Evolutionary conservation across 1,140 invertebrate species (phyloP).

Genomic region (Andricus grossulariae): DNA sequence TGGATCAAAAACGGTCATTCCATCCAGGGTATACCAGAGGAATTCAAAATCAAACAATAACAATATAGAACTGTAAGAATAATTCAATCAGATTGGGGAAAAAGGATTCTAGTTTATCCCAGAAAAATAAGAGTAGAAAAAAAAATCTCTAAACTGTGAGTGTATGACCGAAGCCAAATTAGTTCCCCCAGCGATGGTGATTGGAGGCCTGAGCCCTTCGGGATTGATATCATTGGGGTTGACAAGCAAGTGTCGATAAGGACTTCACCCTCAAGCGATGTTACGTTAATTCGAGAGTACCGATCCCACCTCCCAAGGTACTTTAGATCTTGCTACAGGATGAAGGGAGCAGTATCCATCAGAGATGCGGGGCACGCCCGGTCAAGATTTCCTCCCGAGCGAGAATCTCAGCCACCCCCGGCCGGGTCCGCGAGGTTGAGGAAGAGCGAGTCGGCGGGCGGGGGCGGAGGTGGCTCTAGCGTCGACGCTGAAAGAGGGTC

Average conservation of each 20-base stretch:
- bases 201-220: neutral
- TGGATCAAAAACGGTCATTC: too few species aligned
- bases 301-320: slow-evolving; percentile 54
- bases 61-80: too few species aligned
- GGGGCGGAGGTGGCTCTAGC: slow-evolving; percentile 30
- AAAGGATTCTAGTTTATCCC: too few species aligned
- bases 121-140: neutral
- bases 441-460: slow-evolving; percentile 19
- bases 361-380: slow-evolving; percentile 75
- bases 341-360: slow-evolving; percentile 63
- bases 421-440: slow-evolving; percentile 22
- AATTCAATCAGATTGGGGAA: too few species aligned
- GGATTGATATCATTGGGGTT: slow-evolving; percentile 7
- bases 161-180: neutral
- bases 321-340: slow-evolving; percentile 38
- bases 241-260: slow-evolving; percentile 18
- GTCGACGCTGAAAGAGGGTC: slow-evolving; percentile 32
- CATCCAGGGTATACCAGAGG: too few species aligned
- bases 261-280: slow-evolving; percentile 34
- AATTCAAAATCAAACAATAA: too few species aligned
- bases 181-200: neutral
- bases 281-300: slow-evolving; percentile 55
- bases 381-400: slow-evolving; percentile 76
- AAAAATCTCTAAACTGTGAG: neutral
- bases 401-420: slow-evolving; percentile 73